Base-by-base conservation (phyloP, 2,113 vertebrate species). In the Lagopus leucura region DNA sequence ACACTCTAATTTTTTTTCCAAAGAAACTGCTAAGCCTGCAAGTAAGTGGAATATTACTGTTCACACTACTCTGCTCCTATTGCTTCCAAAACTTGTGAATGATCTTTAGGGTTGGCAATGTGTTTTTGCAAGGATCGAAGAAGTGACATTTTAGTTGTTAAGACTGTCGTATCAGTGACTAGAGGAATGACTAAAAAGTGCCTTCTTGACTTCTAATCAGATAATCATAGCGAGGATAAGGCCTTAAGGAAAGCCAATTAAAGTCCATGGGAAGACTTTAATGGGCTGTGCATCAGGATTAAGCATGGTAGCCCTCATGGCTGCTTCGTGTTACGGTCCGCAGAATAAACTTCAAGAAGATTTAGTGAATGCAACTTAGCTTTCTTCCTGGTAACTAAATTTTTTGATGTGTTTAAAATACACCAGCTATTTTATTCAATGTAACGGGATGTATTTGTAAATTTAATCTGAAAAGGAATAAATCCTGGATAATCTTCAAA, bases 341-440 rank as follows among this genome's bases (percentile, higher is more conserved):
- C 74, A 89, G 64, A 77, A 47, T 3, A 76, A 82, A 15, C 18
- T 54, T 76, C 45, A 79, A 38, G 69, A 85, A 74, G 47, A 91
- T 92, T 96, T 80, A 76, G 38, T 67, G 81, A 85, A 82, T 50
- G 67, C 38, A 66, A 55, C 24, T 25, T 40, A 65, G 64, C 50
- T 94, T 84, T 70, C 90, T 90, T 93, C 86, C 86, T 94, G 88
- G 66, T 84, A 93, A 80, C 52, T 16, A 17, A 77, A 54, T 92
- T 95, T 92, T 79, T 93, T 79, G 30, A 16, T 76, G 10, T 95
- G 93, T 96, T 94, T 96, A 95, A 94, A 95, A 71, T 90, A 93
- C 89, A 90, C 63, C 48, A 52, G 48, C 70, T 82, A 73, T 95
- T 95, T 90, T 84, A 86, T 77, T 93, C 88, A 10, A 12, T 13